Evolutionary conservation across 2,113 vertebrate species (phyloP).

Genomic region (Pelusios castaneus): DNA sequence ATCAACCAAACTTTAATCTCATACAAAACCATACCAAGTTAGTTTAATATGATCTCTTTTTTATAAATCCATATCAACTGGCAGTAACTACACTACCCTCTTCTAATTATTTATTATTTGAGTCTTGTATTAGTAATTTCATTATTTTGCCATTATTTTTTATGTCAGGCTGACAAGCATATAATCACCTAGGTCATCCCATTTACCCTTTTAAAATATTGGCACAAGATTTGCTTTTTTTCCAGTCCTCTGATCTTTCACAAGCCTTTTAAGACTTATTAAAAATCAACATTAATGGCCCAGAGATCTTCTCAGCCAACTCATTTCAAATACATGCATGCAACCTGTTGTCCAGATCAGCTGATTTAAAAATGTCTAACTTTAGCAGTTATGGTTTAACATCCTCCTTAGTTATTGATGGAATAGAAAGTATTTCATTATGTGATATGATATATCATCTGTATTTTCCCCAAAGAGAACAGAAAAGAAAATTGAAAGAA

Average conservation of each 20-base stretch:
- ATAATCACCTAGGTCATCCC: background rate
- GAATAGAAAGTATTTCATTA: background rate
- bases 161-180: background rate
- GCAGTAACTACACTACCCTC: background rate
- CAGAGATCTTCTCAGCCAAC: background rate
- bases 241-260: background rate
- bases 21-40: background rate
- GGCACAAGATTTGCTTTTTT: background rate
- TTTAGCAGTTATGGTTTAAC: background rate
- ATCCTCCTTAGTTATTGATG: background rate
- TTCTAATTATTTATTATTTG: background rate
- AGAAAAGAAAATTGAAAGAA: background rate
- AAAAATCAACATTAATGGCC: background rate
- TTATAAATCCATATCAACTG: background rate
- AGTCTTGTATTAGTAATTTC: background rate
- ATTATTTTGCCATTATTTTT: background rate
- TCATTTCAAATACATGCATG: background rate
- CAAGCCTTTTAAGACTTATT: background rate
- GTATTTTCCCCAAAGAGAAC: background rate
- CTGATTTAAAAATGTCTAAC: background rate
- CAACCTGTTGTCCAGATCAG: background rate
- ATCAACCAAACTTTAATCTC: background rate
- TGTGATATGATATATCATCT: background rate
- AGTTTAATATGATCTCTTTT: background rate
- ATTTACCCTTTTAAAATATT: background rate